Evolutionary conservation across 2,888 invertebrate species (phyloP).

Genomic region (Conistra vaccinii): DNA sequence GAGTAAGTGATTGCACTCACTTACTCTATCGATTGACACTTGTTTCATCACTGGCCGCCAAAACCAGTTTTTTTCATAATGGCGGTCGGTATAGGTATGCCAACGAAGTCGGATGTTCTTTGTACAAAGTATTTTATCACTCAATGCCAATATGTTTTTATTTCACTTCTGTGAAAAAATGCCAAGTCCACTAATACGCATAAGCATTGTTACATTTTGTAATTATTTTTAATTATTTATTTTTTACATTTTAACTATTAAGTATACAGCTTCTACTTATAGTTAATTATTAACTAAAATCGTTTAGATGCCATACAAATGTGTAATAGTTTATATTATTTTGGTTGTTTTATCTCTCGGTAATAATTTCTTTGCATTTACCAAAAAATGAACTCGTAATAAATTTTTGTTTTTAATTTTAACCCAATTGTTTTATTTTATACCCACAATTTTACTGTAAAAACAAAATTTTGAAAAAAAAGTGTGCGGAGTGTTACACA

Average conservation of each 20-base stretch:
- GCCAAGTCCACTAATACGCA: slow-evolving; percentile 68
- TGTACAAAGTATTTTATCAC: background rate
- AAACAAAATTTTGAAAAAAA: background rate
- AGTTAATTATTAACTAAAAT: slow-evolving; percentile 78
- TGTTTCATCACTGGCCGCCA: no score
- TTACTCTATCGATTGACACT: no score
- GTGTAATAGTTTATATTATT: slow-evolving; percentile 77
- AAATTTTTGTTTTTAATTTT: slow-evolving; percentile 81
- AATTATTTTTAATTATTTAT: slow-evolving; percentile 80
- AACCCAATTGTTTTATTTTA: slow-evolving; percentile 64
- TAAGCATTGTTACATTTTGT: slow-evolving; percentile 81
- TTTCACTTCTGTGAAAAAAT: slow-evolving; percentile 79
- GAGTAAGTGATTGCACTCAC: no score
- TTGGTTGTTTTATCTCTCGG: slow-evolving; percentile 86
- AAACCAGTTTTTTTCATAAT: no score
- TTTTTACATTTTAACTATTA: slow-evolving; percentile 77
- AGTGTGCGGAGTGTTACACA: background rate
- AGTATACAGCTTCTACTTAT: slow-evolving; percentile 85
- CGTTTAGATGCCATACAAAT: slow-evolving; percentile 82
- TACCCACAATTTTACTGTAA: background rate
- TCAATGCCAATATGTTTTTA: slow-evolving; percentile 20
- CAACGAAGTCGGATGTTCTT: no score
- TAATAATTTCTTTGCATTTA: slow-evolving; percentile 87
- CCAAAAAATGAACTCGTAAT: slow-evolving; percentile 86
- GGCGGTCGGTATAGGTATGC: no score